Evolutionary conservation across 2,888 invertebrate species (phyloP).

Genomic region (Agonum fuliginosum): DNA sequence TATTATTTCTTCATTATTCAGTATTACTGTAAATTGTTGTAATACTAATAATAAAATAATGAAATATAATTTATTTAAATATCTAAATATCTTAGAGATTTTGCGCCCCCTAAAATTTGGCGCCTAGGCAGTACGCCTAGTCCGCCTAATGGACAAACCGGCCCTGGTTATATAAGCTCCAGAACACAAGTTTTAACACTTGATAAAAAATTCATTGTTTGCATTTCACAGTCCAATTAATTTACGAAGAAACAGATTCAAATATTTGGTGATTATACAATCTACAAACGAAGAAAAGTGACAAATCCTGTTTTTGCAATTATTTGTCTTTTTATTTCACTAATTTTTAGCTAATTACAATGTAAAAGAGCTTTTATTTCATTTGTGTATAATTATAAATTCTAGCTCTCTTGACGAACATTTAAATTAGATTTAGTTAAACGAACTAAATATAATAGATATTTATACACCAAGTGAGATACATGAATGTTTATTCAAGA

Average conservation of each 20-base stretch:
- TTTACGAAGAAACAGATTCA: not conserved
- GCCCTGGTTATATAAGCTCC: not conserved
- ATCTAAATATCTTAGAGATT: too few relatives aligned
- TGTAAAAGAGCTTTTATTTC: not conserved
- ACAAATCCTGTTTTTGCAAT: not conserved
- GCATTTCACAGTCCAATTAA: not conserved
- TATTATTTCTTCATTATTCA: too few relatives aligned
- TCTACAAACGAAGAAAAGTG: not conserved
- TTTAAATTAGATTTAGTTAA: not conserved
- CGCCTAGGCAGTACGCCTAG: too few relatives aligned
- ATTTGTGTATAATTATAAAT: not conserved
- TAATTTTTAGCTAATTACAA: not conserved
- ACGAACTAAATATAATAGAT: not conserved
- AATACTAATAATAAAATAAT: too few relatives aligned
- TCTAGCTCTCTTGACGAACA: not conserved
- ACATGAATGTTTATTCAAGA: too few relatives aligned
- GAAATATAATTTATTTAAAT: too few relatives aligned
- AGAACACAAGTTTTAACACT: not conserved
- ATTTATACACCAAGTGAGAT: not conserved
- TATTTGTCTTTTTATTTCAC: not conserved
- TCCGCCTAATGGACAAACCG: too few relatives aligned
- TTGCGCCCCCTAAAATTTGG: too few relatives aligned
- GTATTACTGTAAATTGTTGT: too few relatives aligned
- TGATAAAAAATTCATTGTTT: not conserved
- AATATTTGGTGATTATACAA: not conserved